Percentiles rank a stretch among this genome's conserved stretches.
phyloP scores from a whole-genome alignment of 2,113 vertebrate species.

The Antennarius striatus region DNA sequence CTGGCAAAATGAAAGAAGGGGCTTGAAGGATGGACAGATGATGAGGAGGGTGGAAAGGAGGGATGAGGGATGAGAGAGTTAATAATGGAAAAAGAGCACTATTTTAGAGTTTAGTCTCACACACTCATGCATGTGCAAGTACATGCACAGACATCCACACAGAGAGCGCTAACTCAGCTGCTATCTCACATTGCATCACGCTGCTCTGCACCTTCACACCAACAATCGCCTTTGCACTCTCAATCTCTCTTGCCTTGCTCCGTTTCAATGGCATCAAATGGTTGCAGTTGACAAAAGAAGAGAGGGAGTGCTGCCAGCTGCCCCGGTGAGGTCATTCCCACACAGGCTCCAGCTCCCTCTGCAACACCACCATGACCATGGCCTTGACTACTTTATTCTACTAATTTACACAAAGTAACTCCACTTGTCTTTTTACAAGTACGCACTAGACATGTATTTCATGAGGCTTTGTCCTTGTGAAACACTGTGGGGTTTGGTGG shows the following conservation, averaged over 20 bases:
- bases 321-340: constrained; percentile 62
- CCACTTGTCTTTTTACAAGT: constrained; percentile 46
- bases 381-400: constrained; percentile 61
- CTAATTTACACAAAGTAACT: constrained; percentile 62
- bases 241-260: constrained; percentile 53
- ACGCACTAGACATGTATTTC: constrained; percentile 38
- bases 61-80: constrained; percentile 37
- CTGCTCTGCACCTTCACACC: constrained; percentile 75
- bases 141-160: constrained; percentile 13
- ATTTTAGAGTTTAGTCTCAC: constrained; percentile 44
- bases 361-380: constrained; percentile 52
- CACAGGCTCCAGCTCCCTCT: constrained; percentile 40
- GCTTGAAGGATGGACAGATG: constrained; percentile 30
- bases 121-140: constrained; percentile 31
- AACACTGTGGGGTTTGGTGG: constrained; percentile 20
- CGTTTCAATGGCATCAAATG: constrained; percentile 76
- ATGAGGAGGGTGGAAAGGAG: constrained; percentile 37
- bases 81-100: constrained; percentile 48
- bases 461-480: constrained; percentile 27
- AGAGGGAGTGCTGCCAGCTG: constrained; percentile 73
- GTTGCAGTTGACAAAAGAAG: constrained; percentile 68
- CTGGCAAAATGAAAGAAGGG: constrained; percentile 34
- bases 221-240: constrained; percentile 57
- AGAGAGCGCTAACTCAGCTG: constrained; percentile 61
- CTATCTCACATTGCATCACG: constrained; percentile 79